A percentile compares a stretch with the other conserved stretches of the same genome.
These are phyloP conservation scores for Mugil cephalus DNA, from an alignment of 2,113 vertebrate species.

Conservation along the genomic window DNA sequence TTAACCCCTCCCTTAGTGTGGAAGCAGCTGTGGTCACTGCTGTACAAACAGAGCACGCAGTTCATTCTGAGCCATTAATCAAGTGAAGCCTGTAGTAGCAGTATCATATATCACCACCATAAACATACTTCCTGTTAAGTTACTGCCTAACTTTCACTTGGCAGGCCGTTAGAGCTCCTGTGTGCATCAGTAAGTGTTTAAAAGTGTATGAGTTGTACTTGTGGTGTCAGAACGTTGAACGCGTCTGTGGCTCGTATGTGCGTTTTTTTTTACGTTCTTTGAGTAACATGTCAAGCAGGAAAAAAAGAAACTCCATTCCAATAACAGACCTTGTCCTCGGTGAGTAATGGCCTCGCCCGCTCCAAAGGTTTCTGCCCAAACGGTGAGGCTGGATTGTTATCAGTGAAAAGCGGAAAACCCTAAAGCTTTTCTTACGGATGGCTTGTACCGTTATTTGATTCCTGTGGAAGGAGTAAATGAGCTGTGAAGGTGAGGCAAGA, in stretches of 20 bases:
- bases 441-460: slow-evolving; percentile 54
- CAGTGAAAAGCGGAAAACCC: slow-evolving; percentile 38
- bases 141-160: slow-evolving; percentile 19
- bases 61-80: slow-evolving; percentile 54
- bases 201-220: not conserved
- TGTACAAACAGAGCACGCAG: slow-evolving; percentile 55
- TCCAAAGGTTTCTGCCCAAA: slow-evolving; percentile 43
- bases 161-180: not conserved
- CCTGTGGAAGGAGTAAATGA: slow-evolving; percentile 62
- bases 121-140: slow-evolving; percentile 37
- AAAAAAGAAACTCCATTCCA: slow-evolving; percentile 12
- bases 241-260: slow-evolving; percentile 2
- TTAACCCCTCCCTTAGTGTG: slow-evolving; percentile 11
- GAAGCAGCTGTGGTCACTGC: slow-evolving; percentile 56
- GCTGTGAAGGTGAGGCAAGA: slow-evolving; percentile 71
- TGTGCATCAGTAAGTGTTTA: not conserved
- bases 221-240: not conserved
- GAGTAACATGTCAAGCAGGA: slow-evolving; percentile 31
- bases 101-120: slow-evolving; percentile 33
- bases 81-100: slow-evolving; percentile 11
- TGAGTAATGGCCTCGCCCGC: slow-evolving; percentile 52
- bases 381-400: slow-evolving; percentile 56
- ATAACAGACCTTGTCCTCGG: slow-evolving; percentile 24
- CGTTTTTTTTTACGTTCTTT: not conserved
- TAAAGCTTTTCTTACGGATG: slow-evolving; percentile 27